Conservation (phyloP, 1,140 invertebrate species). For the Heterodera carotae region DNA sequence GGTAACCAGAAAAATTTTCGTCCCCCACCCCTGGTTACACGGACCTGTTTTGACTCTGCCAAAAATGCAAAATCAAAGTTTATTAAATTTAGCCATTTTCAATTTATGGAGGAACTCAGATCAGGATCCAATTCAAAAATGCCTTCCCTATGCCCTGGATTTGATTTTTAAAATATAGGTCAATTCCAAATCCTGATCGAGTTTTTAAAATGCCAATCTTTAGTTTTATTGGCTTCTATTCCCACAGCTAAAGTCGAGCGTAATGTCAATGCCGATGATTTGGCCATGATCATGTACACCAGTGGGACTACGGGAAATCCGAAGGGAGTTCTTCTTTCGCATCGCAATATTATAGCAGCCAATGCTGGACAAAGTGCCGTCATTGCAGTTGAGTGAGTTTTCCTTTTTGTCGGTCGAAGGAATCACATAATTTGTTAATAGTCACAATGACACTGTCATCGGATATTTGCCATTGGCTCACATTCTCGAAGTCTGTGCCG, state of each 20-base stretch:
- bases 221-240: conserved; percentile 16
- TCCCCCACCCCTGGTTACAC: too few relatives aligned
- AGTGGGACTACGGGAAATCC: conserved; percentile 84
- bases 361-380: conserved; percentile 85
- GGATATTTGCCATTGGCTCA: conserved; percentile 95
- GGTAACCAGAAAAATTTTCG: too few relatives aligned
- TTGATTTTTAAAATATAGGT: too few relatives aligned
- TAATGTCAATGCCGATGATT: conserved; percentile 72
- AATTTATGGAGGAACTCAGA: too few relatives aligned
- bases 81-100: too few relatives aligned
- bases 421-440: background rate
- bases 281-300: conserved; percentile 93
- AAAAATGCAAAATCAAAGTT: too few relatives aligned
- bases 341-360: conserved; percentile 85
- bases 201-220: background rate
- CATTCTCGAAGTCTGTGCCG: conserved; percentile 85
- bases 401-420: background rate
- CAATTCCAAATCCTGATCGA: too few relatives aligned
- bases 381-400: conserved; percentile 64
- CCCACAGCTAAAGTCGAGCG: background rate
- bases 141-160: too few relatives aligned
- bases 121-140: too few relatives aligned
- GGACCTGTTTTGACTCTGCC: too few relatives aligned
- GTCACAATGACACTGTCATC: conserved; percentile 77
- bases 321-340: conserved; percentile 69